Conservation (phyloP, 92 coral and sea anemone species). For the Palythoa grandiflora region DNA sequence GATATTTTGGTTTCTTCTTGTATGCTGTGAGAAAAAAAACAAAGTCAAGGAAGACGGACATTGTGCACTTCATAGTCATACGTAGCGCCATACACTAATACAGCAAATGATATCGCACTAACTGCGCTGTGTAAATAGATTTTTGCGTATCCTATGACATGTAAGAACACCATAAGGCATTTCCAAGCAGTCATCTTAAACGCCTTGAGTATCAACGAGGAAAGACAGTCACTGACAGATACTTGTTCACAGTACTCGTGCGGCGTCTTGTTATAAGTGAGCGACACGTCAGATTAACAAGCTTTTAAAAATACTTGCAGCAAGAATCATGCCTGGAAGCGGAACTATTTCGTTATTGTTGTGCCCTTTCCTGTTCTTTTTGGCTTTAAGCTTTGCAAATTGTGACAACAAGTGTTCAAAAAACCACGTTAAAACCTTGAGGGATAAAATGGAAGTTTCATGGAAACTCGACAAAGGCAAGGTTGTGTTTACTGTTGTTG, state of each 20-base stretch:
- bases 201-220: background rate
- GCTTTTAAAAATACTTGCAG: background rate
- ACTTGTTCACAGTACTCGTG: background rate
- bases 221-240: background rate
- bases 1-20: no score
- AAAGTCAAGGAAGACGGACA: no score
- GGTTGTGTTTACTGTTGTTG: slow-evolving; percentile 16
- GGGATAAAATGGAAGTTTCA: slow-evolving; percentile 19
- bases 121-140: no score
- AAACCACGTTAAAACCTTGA: background rate
- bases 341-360: slow-evolving; percentile 21
- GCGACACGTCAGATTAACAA: slow-evolving; percentile 12
- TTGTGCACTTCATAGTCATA: no score
- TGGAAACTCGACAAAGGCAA: slow-evolving; percentile 36
- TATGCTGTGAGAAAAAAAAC: no score
- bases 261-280: background rate
- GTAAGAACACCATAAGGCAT: background rate
- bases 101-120: background rate
- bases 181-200: background rate
- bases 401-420: background rate
- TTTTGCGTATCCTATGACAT: background rate
- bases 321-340: slow-evolving; percentile 21
- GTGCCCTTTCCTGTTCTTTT: background rate
- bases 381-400: background rate
- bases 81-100: background rate